Percentiles rank a stretch among this genome's conserved stretches.
phyloP scores from a whole-genome alignment of 2,113 vertebrate genomes.

The Oncorhynchus clarkii region DNA sequence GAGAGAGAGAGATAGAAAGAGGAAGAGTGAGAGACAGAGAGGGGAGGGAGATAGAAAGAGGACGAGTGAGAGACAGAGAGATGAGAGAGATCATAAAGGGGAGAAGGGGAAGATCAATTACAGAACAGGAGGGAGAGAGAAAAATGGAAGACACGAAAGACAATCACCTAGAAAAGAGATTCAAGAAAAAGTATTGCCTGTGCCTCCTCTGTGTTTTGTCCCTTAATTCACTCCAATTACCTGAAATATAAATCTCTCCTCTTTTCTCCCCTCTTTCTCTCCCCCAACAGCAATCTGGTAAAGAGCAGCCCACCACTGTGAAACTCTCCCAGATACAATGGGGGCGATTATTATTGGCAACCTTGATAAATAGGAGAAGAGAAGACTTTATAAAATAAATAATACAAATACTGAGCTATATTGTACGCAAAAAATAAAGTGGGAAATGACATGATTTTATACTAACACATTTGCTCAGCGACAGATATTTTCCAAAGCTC shows the following conservation, averaged over 20 bases:
- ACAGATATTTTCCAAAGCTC: not conserved
- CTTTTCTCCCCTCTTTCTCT: conserved; percentile 6
- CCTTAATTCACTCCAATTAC: conserved; percentile 11
- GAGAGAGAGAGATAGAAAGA: too few species aligned
- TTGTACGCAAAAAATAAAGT: too few species aligned
- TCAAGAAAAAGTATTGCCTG: not conserved
- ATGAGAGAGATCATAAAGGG: too few species aligned
- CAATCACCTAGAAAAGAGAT: too few species aligned
- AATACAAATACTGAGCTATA: too few species aligned
- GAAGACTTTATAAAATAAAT: too few species aligned
- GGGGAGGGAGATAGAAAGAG: too few species aligned
- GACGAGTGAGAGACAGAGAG: too few species aligned
- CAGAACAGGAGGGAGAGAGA: not conserved
- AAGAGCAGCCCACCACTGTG: not conserved
- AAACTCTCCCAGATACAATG: not conserved
- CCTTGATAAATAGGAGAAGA: too few species aligned
- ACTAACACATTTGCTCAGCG: not conserved
- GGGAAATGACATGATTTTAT: not conserved
- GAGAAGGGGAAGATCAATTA: not conserved
- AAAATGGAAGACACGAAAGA: too few species aligned
- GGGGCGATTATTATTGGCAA: not conserved
- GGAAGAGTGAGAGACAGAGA: too few species aligned
- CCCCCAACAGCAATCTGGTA: conserved; percentile 25
- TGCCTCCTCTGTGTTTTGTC: not conserved
- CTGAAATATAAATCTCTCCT: conserved; percentile 7